Conservation (phyloP, 1,140 invertebrate species). For the Panagrolaimus sp. region DNA sequence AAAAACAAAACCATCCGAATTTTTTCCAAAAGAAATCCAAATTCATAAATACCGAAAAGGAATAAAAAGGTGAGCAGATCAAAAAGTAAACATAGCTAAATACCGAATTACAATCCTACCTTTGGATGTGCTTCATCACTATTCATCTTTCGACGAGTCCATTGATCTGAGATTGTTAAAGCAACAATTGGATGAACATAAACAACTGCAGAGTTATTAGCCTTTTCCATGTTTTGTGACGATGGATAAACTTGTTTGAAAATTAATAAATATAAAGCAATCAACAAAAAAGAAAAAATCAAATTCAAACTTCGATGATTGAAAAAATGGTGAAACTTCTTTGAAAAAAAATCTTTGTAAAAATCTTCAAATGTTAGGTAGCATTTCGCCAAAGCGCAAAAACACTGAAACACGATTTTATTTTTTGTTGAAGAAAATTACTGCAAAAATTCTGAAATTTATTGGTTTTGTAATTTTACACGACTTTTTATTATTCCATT, state of each 20-base stretch:
- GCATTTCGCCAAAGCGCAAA: not conserved
- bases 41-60: not conserved
- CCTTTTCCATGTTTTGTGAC: not conserved
- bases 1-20: too few relatives aligned
- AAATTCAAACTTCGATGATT: not conserved
- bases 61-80: not conserved
- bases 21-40: too few relatives aligned
- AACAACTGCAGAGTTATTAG: not conserved
- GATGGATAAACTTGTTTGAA: not conserved
- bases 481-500: not conserved
- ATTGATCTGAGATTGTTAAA: slow-evolving; percentile 12
- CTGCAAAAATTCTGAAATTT: slow-evolving; percentile 2
- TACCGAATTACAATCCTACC: not conserved
- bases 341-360: too few relatives aligned
- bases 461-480: not conserved
- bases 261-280: not conserved
- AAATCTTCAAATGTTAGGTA: too few relatives aligned
- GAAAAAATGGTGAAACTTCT: not conserved
- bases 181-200: not conserved
- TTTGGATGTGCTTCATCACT: not conserved
- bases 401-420: not conserved
- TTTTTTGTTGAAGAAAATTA: not conserved
- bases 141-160: not conserved
- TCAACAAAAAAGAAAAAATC: not conserved
- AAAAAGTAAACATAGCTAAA: slow-evolving; percentile 1